phyloP scores from a whole-genome alignment of 2,113 vertebrate species.

The Dasyornis broadbenti region DNA sequence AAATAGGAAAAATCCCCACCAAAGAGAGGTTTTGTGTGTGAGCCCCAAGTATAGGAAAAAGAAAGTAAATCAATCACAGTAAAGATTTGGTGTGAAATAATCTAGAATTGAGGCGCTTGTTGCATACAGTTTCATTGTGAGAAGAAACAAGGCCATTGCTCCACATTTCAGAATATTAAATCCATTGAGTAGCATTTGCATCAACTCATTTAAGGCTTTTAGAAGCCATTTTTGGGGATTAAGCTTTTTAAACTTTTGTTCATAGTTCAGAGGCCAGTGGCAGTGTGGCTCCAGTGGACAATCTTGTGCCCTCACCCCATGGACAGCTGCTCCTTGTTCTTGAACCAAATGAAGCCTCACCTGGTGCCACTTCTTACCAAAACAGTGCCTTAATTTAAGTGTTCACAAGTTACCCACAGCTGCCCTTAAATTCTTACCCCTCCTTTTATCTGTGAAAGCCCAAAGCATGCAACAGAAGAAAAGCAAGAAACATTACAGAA shows the following conservation, averaged over 20 bases:
- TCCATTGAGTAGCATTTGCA: background rate
- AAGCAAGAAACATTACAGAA: background rate
- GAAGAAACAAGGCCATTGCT: background rate
- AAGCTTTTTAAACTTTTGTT: background rate
- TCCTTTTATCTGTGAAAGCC: background rate
- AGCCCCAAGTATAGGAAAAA: background rate
- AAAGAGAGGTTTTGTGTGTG: background rate
- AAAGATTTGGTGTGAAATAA: background rate
- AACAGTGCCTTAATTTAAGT: background rate
- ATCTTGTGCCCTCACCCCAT: background rate
- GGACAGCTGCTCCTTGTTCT: background rate
- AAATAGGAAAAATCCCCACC: background rate
- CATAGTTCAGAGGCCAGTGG: background rate
- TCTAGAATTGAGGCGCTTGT: background rate
- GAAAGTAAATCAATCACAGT: background rate
- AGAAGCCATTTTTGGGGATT: background rate
- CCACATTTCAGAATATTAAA: background rate
- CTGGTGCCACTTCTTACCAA: background rate
- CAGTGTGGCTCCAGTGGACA: accelerated
- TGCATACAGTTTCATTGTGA: background rate
- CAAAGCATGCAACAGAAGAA: slow-evolving; percentile 42
- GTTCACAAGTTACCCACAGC: background rate
- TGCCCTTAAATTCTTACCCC: background rate
- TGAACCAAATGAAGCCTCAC: background rate
- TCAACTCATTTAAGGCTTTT: background rate